These are phyloP conservation scores for Drosophila gunungcola DNA, from an alignment of 1,140 invertebrate species.

Conservation along the genomic window DNA sequence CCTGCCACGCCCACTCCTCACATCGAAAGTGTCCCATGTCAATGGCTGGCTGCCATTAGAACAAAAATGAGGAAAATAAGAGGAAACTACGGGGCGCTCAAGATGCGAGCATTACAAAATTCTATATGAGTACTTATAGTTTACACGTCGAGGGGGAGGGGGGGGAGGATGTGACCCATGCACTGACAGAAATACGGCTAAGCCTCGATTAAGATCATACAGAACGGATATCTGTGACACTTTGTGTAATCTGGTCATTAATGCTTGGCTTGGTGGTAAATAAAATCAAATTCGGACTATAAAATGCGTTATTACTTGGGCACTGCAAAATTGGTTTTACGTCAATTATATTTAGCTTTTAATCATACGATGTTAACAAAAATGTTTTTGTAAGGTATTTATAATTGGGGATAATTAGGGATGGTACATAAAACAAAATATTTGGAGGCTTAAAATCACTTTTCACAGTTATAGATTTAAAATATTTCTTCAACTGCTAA, in stretches of 20 bases:
- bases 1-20: conserved; percentile 6
- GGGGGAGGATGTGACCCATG: conserved; percentile 1
- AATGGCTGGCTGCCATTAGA: conserved; percentile 46
- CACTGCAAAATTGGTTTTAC: too few relatives aligned
- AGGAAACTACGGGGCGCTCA: conserved; percentile 23
- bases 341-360: too few relatives aligned
- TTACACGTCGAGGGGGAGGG: not conserved
- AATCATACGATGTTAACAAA: too few relatives aligned
- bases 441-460: too few relatives aligned
- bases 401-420: too few relatives aligned
- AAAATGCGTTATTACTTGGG: too few relatives aligned
- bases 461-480: too few relatives aligned
- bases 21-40: conserved; percentile 36
- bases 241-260: not conserved
- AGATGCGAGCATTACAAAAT: conserved; percentile 32
- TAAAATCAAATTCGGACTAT: too few relatives aligned
- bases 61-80: conserved; percentile 1
- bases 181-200: conserved; percentile 18
- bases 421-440: too few relatives aligned
- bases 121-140: conserved; percentile 50
- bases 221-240: not conserved
- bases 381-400: too few relatives aligned
- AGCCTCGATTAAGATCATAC: not conserved
- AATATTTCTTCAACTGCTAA: too few relatives aligned
- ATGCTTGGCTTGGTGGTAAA: too few relatives aligned